Evolutionary conservation across 2,888 invertebrate genomes (phyloP).

Genomic region (Phengaris alcon): DNA sequence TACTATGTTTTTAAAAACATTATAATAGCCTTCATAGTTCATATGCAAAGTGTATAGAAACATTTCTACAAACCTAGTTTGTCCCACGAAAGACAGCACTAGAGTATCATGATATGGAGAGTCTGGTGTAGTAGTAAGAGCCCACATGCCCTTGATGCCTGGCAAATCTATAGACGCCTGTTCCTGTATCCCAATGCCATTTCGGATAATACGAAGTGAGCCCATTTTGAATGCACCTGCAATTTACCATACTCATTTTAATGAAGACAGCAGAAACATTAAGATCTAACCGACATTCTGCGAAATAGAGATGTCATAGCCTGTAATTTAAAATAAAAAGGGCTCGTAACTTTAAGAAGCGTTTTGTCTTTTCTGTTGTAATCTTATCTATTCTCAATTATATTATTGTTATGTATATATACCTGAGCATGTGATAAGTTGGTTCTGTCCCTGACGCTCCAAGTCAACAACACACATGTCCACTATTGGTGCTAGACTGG

Average conservation of each 20-base stretch:
- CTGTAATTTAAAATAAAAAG: background rate
- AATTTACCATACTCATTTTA: background rate
- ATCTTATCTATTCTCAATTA: background rate
- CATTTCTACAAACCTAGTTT: constrained; percentile 82
- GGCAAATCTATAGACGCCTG: constrained; percentile 98
- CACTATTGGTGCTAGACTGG: constrained; percentile 97
- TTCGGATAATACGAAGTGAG: constrained; percentile 96
- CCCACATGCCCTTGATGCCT: constrained; percentile 99
- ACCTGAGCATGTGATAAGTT: constrained; percentile 98
- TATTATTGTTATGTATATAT: constrained; percentile 38
- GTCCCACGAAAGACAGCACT: constrained; percentile 97
- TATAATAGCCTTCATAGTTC: background rate
- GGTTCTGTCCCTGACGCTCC: constrained; percentile 97
- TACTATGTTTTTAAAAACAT: background rate
- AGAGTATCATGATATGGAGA: constrained; percentile 89
- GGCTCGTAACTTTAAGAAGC: no score
- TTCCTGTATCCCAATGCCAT: constrained; percentile 99
- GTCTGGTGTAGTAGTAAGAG: constrained; percentile 80
- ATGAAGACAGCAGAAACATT: background rate
- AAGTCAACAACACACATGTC: constrained; percentile 98
- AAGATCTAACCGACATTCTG: background rate
- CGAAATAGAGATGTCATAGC: background rate
- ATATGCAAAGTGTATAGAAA: background rate
- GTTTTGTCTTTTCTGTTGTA: no score
- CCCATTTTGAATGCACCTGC: constrained; percentile 96